Evolutionary conservation across 92 coral and sea anemone species (phyloP), one percentile per base, ranked within the genome.

Genomic region (Actinernus sp.): DNA sequence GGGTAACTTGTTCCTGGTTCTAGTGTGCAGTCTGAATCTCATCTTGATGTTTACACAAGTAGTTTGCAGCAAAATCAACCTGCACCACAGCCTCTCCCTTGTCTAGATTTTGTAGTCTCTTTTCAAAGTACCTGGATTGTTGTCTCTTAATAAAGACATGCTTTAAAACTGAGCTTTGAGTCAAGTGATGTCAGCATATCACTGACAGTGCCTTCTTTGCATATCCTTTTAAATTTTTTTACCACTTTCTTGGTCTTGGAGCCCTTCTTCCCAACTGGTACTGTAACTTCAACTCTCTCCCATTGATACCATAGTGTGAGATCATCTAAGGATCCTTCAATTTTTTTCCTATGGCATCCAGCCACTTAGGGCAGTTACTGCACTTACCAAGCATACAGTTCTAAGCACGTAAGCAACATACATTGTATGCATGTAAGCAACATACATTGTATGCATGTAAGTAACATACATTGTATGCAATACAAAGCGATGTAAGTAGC

Each of bases 301-400:
- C 61, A 55, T 16, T 55, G 38, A 31, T 12, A 55, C 61, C 61
- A 62, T 12, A 39, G 12, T 9, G 28, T 17, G 11, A 1, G 55
- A 1, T 44, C 38, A 41, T 17, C 22, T 26, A 61, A 36, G 43
- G 68, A 37, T n/a, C n/a, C n/a, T 27, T 61, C 52, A n/a, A n/a
- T 20, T 56, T 32, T 27, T 72, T 56, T 61, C 21, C 20, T 16
- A 71, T 41, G 9, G 2, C 51, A 19, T 48, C 76, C 7, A 81
- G 63, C 88, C 88, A 81, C 38, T 29, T 61, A 4, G 82, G 58
- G 47, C 88, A 82, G 25, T 57, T 58, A 10, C 14, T 31, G 55
- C 88, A 82, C 50, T 62, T 65, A 9, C 66, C 56, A 48, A 65
- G 39, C 88, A 74, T 82, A 46, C 88, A 73, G 27, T 82, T 56